Base-by-base conservation (phyloP, 2,113 vertebrate genomes). In the Zootoca vivipara region DNA sequence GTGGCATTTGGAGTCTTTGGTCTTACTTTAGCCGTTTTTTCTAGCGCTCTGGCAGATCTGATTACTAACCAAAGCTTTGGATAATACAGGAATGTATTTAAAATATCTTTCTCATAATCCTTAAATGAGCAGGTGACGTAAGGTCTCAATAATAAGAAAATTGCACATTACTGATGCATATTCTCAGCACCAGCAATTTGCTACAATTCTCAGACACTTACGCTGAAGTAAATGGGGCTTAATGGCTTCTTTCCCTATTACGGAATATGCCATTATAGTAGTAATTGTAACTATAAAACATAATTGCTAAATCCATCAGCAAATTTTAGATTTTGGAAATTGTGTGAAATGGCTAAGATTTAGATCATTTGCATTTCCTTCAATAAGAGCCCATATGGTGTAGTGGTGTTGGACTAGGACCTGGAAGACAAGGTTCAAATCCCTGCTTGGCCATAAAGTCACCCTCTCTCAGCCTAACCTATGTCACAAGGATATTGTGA, bases 171-270 rank as follows among this genome's bases (percentile, higher is more conserved):
- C 56, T 62, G 26, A 86, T 86, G 40, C 40, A 46, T 46, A 65
- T 86, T 78, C 28, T 64, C 26, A 33, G 62, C 16, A 83, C 40
- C 65, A n/a, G 69, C 52, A 74, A 79, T 79, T 87, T 62, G 35
- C 33, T 85, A 35, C 28, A 62, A 10, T 82, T 62, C 26, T 87
- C 52, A 82, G 65, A 62, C 58, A 86, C 30, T 85, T 85, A n/a
- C 16, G 56, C 67, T 74, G 52, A 46, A 82, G 30, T 58, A 87
- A 87, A 42, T 33, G 35, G 64, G 56, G 42, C 69, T 52, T 82
- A 74, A 82, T 87, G 22, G 67, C 67, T 56, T 87, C 26, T 73
- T 33, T 80, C 22, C 67, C n/a, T 82, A 87, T 74, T 42, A 74
- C 26, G 20, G 33, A 87, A 8, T 33, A 26, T 38, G 42, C n/a